Percentiles rank a stretch among this genome's conserved stretches.
These are phyloP conservation scores for Chromoteleia sp. DNA, from an alignment of 2,888 invertebrate species.

Conservation along the genomic window DNA sequence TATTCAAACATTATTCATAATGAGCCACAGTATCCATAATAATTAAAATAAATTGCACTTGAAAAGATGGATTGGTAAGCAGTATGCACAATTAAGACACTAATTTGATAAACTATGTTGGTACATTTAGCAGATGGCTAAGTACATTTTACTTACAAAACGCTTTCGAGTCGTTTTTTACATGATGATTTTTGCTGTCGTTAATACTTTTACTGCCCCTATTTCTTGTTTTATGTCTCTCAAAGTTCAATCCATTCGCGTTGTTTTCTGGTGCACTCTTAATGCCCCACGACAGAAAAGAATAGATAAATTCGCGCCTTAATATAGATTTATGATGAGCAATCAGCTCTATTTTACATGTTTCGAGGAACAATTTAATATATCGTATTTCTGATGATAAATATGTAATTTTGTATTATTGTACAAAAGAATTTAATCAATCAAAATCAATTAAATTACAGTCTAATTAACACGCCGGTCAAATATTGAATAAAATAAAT, in stretches of 20 bases:
- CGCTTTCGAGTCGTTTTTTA: conserved; percentile 65
- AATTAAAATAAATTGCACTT: too few species aligned
- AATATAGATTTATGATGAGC: conserved; percentile 32
- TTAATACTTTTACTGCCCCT: conserved; percentile 73
- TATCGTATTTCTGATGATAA: too few species aligned
- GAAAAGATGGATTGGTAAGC: not conserved
- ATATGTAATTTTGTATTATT: too few species aligned
- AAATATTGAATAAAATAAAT: too few species aligned
- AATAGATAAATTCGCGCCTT: conserved; percentile 23
- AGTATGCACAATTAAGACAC: conserved; percentile 12
- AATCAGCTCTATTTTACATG: not conserved
- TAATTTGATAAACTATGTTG: not conserved
- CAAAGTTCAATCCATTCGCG: conserved; percentile 68
- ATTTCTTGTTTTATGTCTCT: conserved; percentile 60
- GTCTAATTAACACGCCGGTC: too few species aligned
- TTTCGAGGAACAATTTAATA: not conserved
- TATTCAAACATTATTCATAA: too few species aligned
- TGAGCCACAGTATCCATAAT: too few species aligned
- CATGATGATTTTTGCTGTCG: conserved; percentile 70
- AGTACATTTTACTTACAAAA: conserved; percentile 36
- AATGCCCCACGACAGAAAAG: conserved; percentile 14
- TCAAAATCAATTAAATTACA: too few species aligned
- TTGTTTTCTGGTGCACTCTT: conserved; percentile 36
- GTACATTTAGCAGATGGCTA: conserved; percentile 25
- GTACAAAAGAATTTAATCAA: too few species aligned